Evolutionary conservation across 2,888 invertebrate species (phyloP).

Genomic region (Stramonita haemastoma): DNA sequence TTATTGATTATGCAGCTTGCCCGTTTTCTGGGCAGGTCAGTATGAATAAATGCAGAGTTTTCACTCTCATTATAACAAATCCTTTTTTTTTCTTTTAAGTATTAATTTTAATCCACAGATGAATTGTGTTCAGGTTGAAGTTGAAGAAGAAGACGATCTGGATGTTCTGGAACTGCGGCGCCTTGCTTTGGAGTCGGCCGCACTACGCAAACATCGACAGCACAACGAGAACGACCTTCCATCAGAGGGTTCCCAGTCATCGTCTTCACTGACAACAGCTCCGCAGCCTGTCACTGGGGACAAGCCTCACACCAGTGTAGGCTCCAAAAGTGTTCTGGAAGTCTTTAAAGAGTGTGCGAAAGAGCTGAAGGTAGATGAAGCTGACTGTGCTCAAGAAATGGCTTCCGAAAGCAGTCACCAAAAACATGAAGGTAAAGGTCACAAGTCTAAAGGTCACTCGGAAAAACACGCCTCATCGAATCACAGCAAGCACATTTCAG

Average conservation of each 20-base stretch:
- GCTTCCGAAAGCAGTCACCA: background rate
- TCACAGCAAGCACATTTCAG: background rate
- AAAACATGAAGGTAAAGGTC: background rate
- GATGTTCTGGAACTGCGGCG: constrained; percentile 63
- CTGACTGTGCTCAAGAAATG: background rate
- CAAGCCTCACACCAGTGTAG: background rate
- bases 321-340: background rate
- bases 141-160: constrained; percentile 55
- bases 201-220: constrained; percentile 37
- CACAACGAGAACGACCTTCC: background rate
- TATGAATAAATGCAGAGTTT: too few species aligned
- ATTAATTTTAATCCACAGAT: background rate
- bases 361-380: background rate
- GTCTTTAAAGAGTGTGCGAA: background rate
- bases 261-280: background rate
- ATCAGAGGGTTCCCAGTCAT: background rate
- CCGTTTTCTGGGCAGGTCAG: too few species aligned
- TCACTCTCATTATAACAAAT: too few species aligned
- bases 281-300: background rate
- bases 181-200: constrained; percentile 64
- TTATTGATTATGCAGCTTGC: too few species aligned
- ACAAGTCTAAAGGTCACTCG: background rate
- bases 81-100: too few species aligned
- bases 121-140: constrained; percentile 5
- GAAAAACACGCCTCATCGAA: background rate